Percentiles rank a stretch among this genome's conserved stretches.
These are phyloP conservation scores for Grapholita molesta DNA, from an alignment of 1,140 invertebrate species.

Conservation along the genomic window DNA sequence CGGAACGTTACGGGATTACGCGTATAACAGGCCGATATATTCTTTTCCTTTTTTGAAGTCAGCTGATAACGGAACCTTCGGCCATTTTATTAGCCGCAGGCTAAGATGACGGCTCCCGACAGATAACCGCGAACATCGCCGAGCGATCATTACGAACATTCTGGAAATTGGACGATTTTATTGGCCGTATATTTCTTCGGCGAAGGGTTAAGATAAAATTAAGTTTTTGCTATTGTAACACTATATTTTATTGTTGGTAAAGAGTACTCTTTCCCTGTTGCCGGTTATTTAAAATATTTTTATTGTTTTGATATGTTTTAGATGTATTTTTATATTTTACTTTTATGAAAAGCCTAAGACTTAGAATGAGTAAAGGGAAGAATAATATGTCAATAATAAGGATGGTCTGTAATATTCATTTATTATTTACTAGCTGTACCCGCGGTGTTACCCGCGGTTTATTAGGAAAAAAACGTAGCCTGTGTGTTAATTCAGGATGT, in stretches of 20 bases:
- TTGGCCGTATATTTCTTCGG: neutral
- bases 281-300: too few species aligned
- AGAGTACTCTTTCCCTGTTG: too few species aligned
- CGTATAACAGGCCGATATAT: neutral
- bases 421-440: too few species aligned
- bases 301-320: too few species aligned
- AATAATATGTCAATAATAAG: too few species aligned
- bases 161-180: neutral
- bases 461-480: too few species aligned
- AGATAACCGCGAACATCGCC: neutral
- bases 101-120: neutral
- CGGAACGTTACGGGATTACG: neutral
- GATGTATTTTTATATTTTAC: too few species aligned
- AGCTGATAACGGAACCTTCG: neutral
- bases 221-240: neutral
- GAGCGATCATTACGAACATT: neutral
- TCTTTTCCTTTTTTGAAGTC: neutral
- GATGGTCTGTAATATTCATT: too few species aligned
- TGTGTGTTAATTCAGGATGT: too few species aligned
- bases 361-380: too few species aligned
- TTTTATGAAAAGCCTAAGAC: too few species aligned
- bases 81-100: neutral
- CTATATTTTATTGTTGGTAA: neutral
- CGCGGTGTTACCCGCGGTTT: too few species aligned
- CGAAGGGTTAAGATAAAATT: neutral